Evolutionary conservation across 2,888 invertebrate species (phyloP), one percentile per base, ranked within the genome.

Genomic region (Baronia brevicornis): DNA sequence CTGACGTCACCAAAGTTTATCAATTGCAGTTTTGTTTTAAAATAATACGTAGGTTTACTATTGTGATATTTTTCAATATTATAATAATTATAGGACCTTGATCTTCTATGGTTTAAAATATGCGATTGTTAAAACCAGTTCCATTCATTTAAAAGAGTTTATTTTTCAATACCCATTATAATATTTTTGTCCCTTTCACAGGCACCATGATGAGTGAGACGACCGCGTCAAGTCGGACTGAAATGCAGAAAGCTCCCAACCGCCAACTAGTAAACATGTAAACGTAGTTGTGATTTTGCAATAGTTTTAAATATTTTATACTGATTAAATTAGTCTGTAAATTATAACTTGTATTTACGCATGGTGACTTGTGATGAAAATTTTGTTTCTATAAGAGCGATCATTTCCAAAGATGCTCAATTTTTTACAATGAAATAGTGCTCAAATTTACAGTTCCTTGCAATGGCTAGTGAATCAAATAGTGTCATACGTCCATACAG

Each of bases 131-230:
- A 36, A 32, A 57, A 61, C 60, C 57, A 51, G 53, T 52, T 44
- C 49, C 53, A 57, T 57, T 58, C 48, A 54, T 43, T 46, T 52
- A 40, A 45, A 36, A 22, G 35, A 31, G 46, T 47, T 54, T 55
- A 57, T 60, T 67, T 63, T 56, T 68, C 61, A 68, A 69, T 70
- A 63, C 60, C 43, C 43, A 49, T 60, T 60, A 54, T 47, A 37
- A 44, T 45, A 38, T 39, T 26, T 46, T 51, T 54, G 29, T 75
- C 67, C 72, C 66, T 67, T 68, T 73, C 64, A 21, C 74, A 79
- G 78, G 57, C 53, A 60, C 45, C 37, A 37, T 41, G 43, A 53
- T 61, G 41, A 46, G 57, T 53, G 60, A 58, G 44, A 26, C 27
- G 36, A 26, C 19, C 29, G 14, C 26, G 29, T 38, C 37, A 32